Evolutionary conservation across 2,888 invertebrate species (phyloP).

Genomic region (Heteromyza rotundicornis): DNA sequence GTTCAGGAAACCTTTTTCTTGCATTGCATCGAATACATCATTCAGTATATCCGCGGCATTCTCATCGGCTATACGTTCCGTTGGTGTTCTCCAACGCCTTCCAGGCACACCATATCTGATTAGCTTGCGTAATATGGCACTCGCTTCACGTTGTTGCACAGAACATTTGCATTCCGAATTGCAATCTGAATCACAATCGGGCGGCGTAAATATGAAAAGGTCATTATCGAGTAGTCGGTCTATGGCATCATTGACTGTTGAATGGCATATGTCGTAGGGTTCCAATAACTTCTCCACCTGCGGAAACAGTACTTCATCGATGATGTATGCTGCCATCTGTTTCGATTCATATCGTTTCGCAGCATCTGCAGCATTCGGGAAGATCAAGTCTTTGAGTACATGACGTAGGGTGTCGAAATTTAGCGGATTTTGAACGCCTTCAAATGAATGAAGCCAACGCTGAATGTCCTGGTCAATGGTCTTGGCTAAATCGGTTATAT

Average conservation of each 20-base stretch:
- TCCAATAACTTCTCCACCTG: conserved; percentile 62
- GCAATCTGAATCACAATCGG: conserved; percentile 34
- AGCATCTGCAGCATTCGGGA: conserved; percentile 36
- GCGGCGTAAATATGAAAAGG: conserved; percentile 40
- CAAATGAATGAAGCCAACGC: conserved; percentile 44
- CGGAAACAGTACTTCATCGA: conserved; percentile 60
- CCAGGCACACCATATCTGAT: conserved; percentile 49
- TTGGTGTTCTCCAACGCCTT: conserved; percentile 46
- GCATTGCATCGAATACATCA: conserved; percentile 33
- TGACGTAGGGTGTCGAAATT: conserved; percentile 40
- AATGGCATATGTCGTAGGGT: conserved; percentile 39
- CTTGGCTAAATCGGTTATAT: conserved; percentile 66
- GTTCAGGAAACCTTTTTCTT: not conserved
- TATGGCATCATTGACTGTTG: conserved; percentile 39
- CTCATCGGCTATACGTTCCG: conserved; percentile 44
- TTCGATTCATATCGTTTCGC: conserved; percentile 35
- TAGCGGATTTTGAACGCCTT: conserved; percentile 42
- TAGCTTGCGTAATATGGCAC: conserved; percentile 47
- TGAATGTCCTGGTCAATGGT: conserved; percentile 66
- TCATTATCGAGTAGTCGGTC: conserved; percentile 52
- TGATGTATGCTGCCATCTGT: conserved; percentile 35
- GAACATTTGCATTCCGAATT: conserved; percentile 32
- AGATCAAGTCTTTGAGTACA: conserved; percentile 38
- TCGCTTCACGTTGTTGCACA: conserved; percentile 36
- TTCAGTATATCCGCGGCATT: conserved; percentile 42